Percentiles rank a stretch among this genome's conserved stretches.
These are phyloP conservation scores for Cephus spinipes DNA, from an alignment of 2,888 invertebrate genomes.

Conservation along the genomic window DNA sequence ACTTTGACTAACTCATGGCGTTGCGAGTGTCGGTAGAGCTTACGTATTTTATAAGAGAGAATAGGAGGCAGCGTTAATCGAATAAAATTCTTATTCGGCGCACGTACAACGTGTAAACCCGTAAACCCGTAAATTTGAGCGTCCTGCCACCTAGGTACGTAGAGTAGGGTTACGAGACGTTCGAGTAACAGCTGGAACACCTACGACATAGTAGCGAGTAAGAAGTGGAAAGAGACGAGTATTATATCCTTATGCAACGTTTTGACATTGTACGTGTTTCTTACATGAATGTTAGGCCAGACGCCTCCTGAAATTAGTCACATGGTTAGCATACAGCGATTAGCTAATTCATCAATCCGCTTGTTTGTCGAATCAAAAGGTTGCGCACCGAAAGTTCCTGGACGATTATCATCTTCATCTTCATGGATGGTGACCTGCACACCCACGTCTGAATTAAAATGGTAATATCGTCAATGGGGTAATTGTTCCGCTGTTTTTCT, in stretches of 20 bases:
- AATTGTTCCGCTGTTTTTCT: constrained; percentile 32
- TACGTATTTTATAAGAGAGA: background rate
- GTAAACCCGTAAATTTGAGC: constrained; percentile 26
- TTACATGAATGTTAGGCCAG: background rate
- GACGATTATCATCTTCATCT: constrained; percentile 4
- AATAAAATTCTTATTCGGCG: constrained; percentile 43
- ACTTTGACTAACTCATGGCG: background rate
- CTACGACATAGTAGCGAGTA: background rate
- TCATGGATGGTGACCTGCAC: background rate
- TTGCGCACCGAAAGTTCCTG: constrained; percentile 27
- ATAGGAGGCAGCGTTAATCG: constrained; percentile 34
- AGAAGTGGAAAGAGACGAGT: background rate
- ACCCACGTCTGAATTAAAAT: constrained; percentile 40
- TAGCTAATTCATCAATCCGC: constrained; percentile 38
- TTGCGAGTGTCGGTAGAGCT: background rate
- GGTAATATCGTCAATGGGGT: constrained; percentile 36
- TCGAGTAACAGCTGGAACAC: background rate
- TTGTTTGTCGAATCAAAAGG: constrained; percentile 27
- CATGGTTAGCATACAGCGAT: constrained; percentile 25
- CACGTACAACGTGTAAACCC: constrained; percentile 26
- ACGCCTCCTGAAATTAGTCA: constrained; percentile 20
- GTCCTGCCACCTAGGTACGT: background rate
- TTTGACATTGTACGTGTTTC: constrained; percentile 26
- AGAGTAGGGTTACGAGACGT: background rate
- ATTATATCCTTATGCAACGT: background rate